Percentiles rank a stretch among this genome's conserved stretches.
These are phyloP conservation scores for Paguma larvata DNA, from an alignment of 2,797 vertebrate species.

Conservation along the genomic window DNA sequence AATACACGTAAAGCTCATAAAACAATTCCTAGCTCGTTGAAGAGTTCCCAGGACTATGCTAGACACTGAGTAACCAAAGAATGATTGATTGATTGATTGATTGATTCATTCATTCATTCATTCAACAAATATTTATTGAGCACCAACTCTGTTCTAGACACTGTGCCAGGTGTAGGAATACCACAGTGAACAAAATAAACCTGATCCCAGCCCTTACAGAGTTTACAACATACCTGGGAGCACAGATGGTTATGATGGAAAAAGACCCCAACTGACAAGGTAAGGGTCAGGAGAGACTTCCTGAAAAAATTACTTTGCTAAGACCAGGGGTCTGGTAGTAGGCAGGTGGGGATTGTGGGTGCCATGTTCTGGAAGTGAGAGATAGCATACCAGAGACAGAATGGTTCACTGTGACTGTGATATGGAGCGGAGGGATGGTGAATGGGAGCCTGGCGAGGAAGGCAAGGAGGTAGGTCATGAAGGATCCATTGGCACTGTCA, in stretches of 20 bases:
- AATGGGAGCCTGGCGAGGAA: not conserved
- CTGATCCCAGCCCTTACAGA: not conserved
- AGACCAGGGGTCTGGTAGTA: not conserved
- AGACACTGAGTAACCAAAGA: not conserved
- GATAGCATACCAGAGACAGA: not conserved
- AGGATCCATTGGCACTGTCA: too few relatives aligned
- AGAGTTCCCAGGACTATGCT: not conserved
- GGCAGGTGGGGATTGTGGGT: not conserved
- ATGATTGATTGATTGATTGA: not conserved
- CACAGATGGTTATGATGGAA: not conserved
- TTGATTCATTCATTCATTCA: not conserved
- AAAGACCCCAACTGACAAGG: not conserved
- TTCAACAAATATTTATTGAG: slow-evolving; percentile 8
- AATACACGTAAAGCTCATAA: not conserved
- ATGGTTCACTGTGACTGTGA: not conserved
- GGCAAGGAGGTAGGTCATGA: not conserved
- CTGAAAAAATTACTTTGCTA: not conserved
- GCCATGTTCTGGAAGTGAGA: not conserved
- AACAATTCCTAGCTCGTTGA: not conserved
- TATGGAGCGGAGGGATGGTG: too few relatives aligned
- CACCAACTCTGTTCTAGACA: not conserved
- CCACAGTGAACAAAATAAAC: not conserved
- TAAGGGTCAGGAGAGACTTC: not conserved
- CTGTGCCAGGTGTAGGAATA: not conserved
- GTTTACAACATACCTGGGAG: not conserved